phyloP scores from a whole-genome alignment of 2,113 vertebrate genomes.

The Hydrolagus affinis region DNA sequence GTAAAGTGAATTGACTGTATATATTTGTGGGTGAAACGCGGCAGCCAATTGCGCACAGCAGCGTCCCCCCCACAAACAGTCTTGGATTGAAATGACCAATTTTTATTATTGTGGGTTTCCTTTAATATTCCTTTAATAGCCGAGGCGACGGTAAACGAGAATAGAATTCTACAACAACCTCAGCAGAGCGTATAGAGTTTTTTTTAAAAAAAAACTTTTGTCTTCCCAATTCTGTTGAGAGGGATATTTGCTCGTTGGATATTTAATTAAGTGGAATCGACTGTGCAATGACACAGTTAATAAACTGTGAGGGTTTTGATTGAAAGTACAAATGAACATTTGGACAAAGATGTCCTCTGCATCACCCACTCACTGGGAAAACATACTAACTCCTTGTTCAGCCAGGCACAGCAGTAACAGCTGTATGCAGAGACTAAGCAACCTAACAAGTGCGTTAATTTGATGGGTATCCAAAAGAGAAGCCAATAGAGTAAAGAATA shows the following conservation, averaged over 20 bases:
- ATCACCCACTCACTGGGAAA: not conserved
- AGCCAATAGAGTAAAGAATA: not conserved
- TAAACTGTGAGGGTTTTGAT: constrained; percentile 22
- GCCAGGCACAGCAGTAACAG: not conserved
- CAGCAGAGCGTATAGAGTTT: constrained; percentile 1
- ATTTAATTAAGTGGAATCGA: constrained; percentile 29
- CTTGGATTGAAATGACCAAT: too few species aligned
- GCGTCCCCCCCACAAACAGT: too few species aligned
- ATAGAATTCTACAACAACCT: not conserved
- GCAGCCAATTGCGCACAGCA: too few species aligned
- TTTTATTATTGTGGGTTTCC: too few species aligned
- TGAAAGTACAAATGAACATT: constrained; percentile 26
- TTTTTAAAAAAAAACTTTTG: constrained; percentile 7
- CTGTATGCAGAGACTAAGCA: constrained; percentile 9
- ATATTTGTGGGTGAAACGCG: too few species aligned
- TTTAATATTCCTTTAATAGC: not conserved
- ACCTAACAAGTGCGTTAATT: not conserved
- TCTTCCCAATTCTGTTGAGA: not conserved
- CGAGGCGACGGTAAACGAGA: not conserved
- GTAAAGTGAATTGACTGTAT: too few species aligned
- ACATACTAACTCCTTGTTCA: not conserved
- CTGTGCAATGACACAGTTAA: constrained; percentile 17
- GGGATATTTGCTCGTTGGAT: constrained; percentile 18
- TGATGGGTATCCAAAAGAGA: not conserved
- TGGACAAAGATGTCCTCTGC: constrained; percentile 3